Evolutionary conservation across 2,113 vertebrate species (phyloP), one percentile per base, ranked within the genome.

Genomic region (Poeciliopsis occidentalis): DNA sequence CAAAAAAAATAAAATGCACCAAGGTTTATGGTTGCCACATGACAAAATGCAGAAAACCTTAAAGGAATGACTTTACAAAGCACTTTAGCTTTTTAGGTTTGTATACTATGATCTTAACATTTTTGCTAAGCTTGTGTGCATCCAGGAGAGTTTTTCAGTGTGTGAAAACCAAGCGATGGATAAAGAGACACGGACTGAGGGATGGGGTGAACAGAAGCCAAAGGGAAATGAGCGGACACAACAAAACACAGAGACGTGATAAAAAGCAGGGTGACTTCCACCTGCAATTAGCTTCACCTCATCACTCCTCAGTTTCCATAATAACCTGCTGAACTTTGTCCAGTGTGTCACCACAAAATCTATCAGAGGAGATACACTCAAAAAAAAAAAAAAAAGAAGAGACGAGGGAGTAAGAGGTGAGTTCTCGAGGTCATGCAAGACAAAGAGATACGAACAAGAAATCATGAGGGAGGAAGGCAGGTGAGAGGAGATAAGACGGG

Each of bases 221-320:
- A 73, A 61, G 73, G 57, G 66, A 81, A 75, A 69, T 32, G 37
- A 67, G 69, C 32, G 41, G 29, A 78, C 39, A 73, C 57, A 76
- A 75, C 71, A 80, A 78, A 68, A 81, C 41, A 76, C 71, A 74
- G 26, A 60, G 66, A 54, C 8, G 41, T 67, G 75, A 84, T 75
- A 63, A 73, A 82, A 77, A 67, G 71, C 31, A 76, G 60, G 68
- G 60, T 51, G 78, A 82, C 80, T 88, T 85, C 87, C 85, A 87
- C 79, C 85, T 88, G 75, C 71, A 83, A 84, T 88, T 83, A 83
- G 76, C 71, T 57, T 74, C 79, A 80, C 29, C 84, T 80, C 82
- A 78, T 87, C 79, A 71, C 84, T 82, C 70, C 22, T 26, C 81
- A 64, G 75, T 75, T 77, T 71, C 73, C 69, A 65, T 72, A 77